Base-by-base conservation (phyloP, 1,140 invertebrate species). In the Drosophila nannoptera region DNA sequence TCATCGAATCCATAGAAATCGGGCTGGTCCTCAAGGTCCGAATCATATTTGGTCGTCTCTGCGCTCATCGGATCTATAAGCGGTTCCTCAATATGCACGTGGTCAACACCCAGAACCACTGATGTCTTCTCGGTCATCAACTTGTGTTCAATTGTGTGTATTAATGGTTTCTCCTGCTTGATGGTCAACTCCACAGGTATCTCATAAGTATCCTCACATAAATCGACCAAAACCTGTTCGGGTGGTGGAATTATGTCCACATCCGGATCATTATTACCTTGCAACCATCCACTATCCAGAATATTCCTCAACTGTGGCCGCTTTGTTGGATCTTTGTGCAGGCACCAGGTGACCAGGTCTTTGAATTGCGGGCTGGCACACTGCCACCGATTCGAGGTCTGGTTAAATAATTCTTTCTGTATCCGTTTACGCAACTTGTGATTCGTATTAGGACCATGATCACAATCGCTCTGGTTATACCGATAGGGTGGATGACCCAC, bases 401-500 rank as follows among this genome's bases (percentile, higher is more conserved):
- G 82, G 58, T 87, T 86, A 33, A 89, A 77, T 4, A 65, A 4
- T 32, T 81, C 87, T 16, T 53, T 73, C 4, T 62, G 43, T 29
- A 86, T 84, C 2, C 81, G 81, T 12, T 43, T 68, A 0, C 81
- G 73, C 11, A 84, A n/a, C 42, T 46, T 73, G 6, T 80, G 69
- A 65, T 86, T 73, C 7, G 12, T 60, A 0, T 55, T 48, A 4
- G 73, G 32, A 12, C 7, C 55, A 31, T 86, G 80, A 2, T 68
- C 69, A 12, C 22, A 14, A 29, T 84, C 80, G 6, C 32, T 55
- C 91, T 29, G 91, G 88, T 2, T 42, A 3, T 62, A 56, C 11
- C 77, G 69, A 59, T 92, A 98, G 7, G 96, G 95, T 2, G 94
- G 93, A 83, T 93, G 92, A 0, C 96, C 96, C 71, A 94, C 95